phyloP scores from a whole-genome alignment of 1,140 invertebrate genomes.

The Lasioglossum baleicum region DNA sequence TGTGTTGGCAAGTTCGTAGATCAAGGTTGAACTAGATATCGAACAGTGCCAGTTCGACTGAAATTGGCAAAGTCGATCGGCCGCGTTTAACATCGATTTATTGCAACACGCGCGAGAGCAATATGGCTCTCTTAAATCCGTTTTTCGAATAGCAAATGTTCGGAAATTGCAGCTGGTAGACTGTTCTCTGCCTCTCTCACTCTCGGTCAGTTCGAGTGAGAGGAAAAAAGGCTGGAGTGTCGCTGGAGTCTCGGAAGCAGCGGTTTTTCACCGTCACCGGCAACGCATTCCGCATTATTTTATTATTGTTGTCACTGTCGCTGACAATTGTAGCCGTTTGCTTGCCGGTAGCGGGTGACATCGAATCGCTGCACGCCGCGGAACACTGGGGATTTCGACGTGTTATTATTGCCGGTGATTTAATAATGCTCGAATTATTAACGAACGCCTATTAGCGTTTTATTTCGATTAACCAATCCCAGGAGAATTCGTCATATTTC shows the following conservation, averaged over 20 bases:
- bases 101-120: neutral
- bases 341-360: neutral
- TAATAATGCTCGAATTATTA: slow-evolving; percentile 40
- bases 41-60: neutral
- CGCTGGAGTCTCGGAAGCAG: neutral
- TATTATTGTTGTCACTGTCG: slow-evolving; percentile 25
- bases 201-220: no score
- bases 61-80: neutral
- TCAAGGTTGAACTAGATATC: neutral
- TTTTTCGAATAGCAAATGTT: slow-evolving; percentile 11
- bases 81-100: slow-evolving; percentile 7
- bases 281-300: slow-evolving; percentile 6
- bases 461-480: slow-evolving; percentile 29
- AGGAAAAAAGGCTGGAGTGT: neutral
- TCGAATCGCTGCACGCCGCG: neutral
- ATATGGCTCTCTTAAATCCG: neutral
- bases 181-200: neutral
- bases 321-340: slow-evolving; percentile 10
- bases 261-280: slow-evolving; percentile 6
- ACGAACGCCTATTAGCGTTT: slow-evolving; percentile 22
- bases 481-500: slow-evolving; percentile 6
- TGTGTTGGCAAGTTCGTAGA: no score
- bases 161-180: slow-evolving; percentile 2
- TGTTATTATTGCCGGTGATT: slow-evolving; percentile 23
- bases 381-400: slow-evolving; percentile 9